Evolutionary conservation across 2,888 invertebrate species (phyloP).

Genomic region (Stenoptilia bipunctidactyla): DNA sequence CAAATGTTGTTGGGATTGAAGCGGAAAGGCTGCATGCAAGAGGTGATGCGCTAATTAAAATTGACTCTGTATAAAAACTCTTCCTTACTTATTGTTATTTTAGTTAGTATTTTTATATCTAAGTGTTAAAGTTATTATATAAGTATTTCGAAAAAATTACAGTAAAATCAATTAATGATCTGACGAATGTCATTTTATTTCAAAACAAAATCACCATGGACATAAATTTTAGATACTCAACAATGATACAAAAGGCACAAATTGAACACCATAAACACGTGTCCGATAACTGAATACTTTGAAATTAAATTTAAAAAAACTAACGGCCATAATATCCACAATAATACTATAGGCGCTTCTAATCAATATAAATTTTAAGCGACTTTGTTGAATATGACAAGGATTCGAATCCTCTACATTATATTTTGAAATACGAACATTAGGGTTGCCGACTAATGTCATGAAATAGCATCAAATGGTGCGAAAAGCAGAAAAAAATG

Average conservation of each 20-base stretch:
- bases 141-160: too few relatives aligned
- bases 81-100: too few relatives aligned
- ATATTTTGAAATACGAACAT: background rate
- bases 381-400: constrained; percentile 15
- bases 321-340: constrained; percentile 11
- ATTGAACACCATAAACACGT: constrained; percentile 59
- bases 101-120: too few relatives aligned
- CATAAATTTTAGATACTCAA: constrained; percentile 26
- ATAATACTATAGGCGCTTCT: background rate
- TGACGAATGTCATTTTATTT: too few relatives aligned
- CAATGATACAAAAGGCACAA: constrained; percentile 55
- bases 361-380: constrained; percentile 9
- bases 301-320: constrained; percentile 27
- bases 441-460: constrained; percentile 23
- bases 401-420: background rate
- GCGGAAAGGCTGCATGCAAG: too few relatives aligned
- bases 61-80: too few relatives aligned
- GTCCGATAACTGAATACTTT: constrained; percentile 20
- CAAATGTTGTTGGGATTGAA: too few relatives aligned
- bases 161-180: too few relatives aligned
- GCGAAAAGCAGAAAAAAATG: constrained; percentile 59
- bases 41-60: too few relatives aligned
- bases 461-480: constrained; percentile 64
- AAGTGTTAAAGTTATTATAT: too few relatives aligned
- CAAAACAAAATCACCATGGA: too few relatives aligned